Evolutionary conservation across 2,113 vertebrate species (phyloP).

Genomic region (Caloenas nicobarica): DNA sequence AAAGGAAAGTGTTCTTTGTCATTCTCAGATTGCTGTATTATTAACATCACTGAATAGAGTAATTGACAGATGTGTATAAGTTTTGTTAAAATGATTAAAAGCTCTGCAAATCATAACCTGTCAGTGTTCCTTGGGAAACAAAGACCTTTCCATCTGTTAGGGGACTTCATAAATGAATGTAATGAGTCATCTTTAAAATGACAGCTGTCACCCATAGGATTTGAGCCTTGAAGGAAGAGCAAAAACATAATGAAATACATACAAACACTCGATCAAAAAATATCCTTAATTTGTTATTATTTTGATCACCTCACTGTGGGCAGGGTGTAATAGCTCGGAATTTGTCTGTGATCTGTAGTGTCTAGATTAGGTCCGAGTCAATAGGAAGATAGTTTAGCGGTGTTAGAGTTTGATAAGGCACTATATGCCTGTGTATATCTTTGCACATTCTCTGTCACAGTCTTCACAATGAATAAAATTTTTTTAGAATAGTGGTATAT

Average conservation of each 20-base stretch:
- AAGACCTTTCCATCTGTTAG: conserved; percentile 71
- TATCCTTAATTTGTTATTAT: conserved; percentile 5
- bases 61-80: conserved; percentile 73
- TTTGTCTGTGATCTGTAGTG: conserved; percentile 11
- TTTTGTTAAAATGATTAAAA: conserved; percentile 77
- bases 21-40: conserved; percentile 59
- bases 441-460: conserved; percentile 49
- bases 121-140: conserved; percentile 64
- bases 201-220: conserved; percentile 63
- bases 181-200: conserved; percentile 74
- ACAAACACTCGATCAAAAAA: neutral
- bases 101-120: conserved; percentile 69
- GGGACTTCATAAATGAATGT: conserved; percentile 54
- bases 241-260: conserved; percentile 14
- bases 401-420: conserved; percentile 11
- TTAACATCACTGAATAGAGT: conserved; percentile 61
- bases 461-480: conserved; percentile 55
- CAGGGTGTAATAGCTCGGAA: neutral
- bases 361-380: conserved; percentile 27
- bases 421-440: conserved; percentile 10
- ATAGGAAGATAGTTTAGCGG: neutral
- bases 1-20: conserved; percentile 19
- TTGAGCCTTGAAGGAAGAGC: conserved; percentile 33
- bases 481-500: conserved; percentile 5
- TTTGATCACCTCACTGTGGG: conserved; percentile 41